Percentiles rank a stretch among this genome's conserved stretches.
Evolutionary conservation across 1,140 invertebrate species (phyloP).

Genomic region (Diuraphis noxia): DNA sequence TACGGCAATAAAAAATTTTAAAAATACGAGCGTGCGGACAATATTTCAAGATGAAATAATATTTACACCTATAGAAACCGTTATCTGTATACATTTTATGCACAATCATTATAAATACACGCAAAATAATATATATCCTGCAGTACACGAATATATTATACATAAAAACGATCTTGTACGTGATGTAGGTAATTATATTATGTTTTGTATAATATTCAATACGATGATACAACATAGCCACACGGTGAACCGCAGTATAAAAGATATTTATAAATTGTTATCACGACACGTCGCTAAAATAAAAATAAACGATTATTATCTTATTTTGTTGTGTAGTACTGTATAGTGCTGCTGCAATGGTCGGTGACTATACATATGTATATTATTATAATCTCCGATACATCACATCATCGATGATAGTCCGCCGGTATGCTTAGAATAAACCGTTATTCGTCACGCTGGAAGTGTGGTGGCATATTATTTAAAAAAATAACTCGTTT

Average conservation of each 20-base stretch:
- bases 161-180: not conserved
- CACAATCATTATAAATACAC: not conserved
- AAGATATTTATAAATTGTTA: not conserved
- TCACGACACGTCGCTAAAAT: not conserved
- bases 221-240: not conserved
- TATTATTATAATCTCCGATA: too few species aligned
- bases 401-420: not conserved
- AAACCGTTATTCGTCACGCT: not conserved
- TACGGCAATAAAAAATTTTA: not conserved
- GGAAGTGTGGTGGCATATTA: not conserved
- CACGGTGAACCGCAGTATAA: not conserved
- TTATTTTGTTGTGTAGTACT: too few species aligned
- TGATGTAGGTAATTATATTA: too few species aligned
- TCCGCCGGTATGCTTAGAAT: not conserved
- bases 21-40: not conserved
- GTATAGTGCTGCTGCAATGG: too few species aligned
- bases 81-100: not conserved
- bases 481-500: conserved; percentile 10
- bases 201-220: not conserved
- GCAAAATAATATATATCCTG: not conserved
- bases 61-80: not conserved
- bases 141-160: not conserved
- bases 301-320: not conserved
- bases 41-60: not conserved
- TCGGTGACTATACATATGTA: not conserved